A percentile compares a stretch with the other conserved stretches of the same genome.
These are phyloP conservation scores for Paramisgurnus dabryanus DNA, from an alignment of 2,113 vertebrate genomes.

Conservation along the genomic window DNA sequence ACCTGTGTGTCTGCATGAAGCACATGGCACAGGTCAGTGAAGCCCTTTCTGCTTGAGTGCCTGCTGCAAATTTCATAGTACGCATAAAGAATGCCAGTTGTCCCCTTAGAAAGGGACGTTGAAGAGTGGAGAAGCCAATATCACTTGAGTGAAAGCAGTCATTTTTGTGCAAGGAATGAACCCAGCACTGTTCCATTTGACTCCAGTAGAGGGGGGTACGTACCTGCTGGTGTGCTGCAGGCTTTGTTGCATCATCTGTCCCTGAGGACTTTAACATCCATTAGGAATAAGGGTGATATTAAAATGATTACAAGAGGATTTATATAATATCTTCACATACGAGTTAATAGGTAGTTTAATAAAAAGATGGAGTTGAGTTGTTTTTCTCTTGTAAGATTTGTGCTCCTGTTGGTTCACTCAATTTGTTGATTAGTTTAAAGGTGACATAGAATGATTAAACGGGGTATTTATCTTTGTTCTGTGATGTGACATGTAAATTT, in stretches of 20 bases:
- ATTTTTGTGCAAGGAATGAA: background rate
- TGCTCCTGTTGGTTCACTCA: background rate
- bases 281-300: background rate
- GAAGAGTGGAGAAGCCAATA: constrained; percentile 4
- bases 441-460: too few species aligned
- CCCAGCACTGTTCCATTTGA: constrained; percentile 1
- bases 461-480: too few species aligned
- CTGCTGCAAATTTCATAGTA: constrained; percentile 44
- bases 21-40: constrained; percentile 33
- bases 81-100: constrained; percentile 37
- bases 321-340: background rate
- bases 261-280: constrained; percentile 1
- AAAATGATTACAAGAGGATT: background rate
- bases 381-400: background rate
- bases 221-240: constrained; percentile 39
- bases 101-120: background rate
- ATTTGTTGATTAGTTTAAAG: background rate
- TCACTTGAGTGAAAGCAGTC: constrained; percentile 3
- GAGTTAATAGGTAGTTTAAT: background rate
- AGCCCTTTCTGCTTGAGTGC: constrained; percentile 32
- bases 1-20: constrained; percentile 15
- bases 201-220: constrained; percentile 72
- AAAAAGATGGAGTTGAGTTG: too few species aligned
- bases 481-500: too few species aligned
- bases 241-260: background rate